Evolutionary conservation across 2,113 vertebrate species (phyloP).

Genomic region (Cromileptes altivelis): DNA sequence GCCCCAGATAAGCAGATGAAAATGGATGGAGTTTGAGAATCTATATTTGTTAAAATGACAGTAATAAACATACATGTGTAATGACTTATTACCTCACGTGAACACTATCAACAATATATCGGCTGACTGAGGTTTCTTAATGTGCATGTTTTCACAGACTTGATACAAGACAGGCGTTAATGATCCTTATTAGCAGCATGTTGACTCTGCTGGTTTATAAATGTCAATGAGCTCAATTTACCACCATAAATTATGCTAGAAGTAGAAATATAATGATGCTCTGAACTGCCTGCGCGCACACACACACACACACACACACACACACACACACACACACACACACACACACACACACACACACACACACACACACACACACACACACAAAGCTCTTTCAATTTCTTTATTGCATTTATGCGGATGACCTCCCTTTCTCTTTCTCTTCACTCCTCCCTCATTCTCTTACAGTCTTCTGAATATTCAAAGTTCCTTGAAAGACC

Average conservation of each 20-base stretch:
- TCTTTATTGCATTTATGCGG: conserved; percentile 5
- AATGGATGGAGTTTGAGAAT: background rate
- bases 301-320: background rate
- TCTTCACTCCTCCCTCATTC: background rate
- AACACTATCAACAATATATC: background rate
- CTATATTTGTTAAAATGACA: background rate
- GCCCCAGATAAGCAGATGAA: too few relatives aligned
- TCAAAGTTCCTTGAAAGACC: conserved; percentile 10
- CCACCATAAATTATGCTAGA: background rate
- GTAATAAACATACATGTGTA: background rate
- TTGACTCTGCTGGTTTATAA: conserved; percentile 23
- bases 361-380: background rate
- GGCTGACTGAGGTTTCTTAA: background rate
- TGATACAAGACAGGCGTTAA: conserved; percentile 22
- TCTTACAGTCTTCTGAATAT: conserved; percentile 35
- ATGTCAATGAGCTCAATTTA: conserved; percentile 35
- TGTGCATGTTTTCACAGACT: conserved; percentile 8
- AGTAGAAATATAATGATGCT: conserved; percentile 1
- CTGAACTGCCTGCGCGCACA: conserved; percentile 7
- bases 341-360: background rate
- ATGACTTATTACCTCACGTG: conserved; percentile 5
- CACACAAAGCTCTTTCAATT: conserved; percentile 8
- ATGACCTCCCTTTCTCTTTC: conserved; percentile 32
- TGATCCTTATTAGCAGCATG: conserved; percentile 27
- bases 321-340: background rate